A percentile compares a stretch with the other conserved stretches of the same genome.
phyloP scores from a whole-genome alignment of 2,797 vertebrate genomes.

The Lepus oiostolus region DNA sequence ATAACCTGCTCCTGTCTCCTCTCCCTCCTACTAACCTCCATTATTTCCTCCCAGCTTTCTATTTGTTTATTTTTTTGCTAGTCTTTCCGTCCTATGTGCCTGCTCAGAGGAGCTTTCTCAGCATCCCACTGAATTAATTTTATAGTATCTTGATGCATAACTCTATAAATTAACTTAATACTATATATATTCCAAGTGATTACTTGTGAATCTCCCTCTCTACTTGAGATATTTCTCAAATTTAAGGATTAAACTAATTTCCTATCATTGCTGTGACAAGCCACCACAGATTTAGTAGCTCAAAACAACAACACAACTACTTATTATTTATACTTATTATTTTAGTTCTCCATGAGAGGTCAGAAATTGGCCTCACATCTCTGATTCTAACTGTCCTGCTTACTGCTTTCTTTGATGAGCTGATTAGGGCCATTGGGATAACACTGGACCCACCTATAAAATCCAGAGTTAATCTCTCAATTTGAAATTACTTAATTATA shows the following conservation, averaged over 20 bases:
- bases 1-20: not conserved
- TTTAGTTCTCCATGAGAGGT: not conserved
- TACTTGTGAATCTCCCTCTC: not conserved
- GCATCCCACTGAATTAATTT: not conserved
- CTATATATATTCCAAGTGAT: not conserved
- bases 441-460: not conserved
- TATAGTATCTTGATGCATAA: not conserved
- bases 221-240: not conserved
- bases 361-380: not conserved
- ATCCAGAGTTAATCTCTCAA: not conserved
- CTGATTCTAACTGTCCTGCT: not conserved
- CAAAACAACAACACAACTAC: not conserved
- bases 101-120: not conserved
- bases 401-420: not conserved
- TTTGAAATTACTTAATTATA: not conserved
- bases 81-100: not conserved
- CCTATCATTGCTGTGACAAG: not conserved
- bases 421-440: not conserved
- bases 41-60: accelerated
- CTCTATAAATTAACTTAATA: not conserved
- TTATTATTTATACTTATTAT: not conserved
- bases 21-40: not conserved
- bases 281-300: not conserved
- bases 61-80: too few species aligned
- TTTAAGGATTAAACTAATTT: not conserved